phyloP scores from a whole-genome alignment of 2,113 vertebrate species.

The Orcinus orca region DNA sequence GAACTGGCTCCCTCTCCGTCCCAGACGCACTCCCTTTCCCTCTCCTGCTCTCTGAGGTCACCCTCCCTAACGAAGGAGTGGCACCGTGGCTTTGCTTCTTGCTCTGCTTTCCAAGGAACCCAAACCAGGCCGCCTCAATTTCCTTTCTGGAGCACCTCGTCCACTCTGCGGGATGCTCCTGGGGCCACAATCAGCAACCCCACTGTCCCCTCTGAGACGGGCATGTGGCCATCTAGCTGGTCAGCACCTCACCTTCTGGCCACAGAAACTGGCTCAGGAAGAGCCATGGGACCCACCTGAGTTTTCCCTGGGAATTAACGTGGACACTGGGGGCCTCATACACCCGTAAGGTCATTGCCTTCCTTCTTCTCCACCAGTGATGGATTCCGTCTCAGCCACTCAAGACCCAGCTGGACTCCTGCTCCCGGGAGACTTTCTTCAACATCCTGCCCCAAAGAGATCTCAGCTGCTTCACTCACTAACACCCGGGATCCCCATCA shows the following conservation, averaged over 20 bases:
- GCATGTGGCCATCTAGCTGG: not conserved
- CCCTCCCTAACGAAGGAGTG: not conserved
- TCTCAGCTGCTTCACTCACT: not conserved
- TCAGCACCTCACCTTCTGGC: not conserved
- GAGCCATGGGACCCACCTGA: not conserved
- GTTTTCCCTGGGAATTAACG: not conserved
- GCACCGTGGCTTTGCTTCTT: not conserved
- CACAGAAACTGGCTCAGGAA: not conserved
- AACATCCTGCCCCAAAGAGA: too few relatives aligned
- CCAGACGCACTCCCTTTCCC: not conserved
- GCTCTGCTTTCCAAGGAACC: not conserved
- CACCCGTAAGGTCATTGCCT: not conserved
- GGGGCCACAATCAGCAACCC: not conserved
- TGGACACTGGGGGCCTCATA: not conserved
- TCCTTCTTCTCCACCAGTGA: not conserved
- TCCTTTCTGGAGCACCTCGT: not conserved
- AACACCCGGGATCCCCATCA: not conserved
- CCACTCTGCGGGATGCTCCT: too few relatives aligned
- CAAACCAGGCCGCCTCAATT: not conserved
- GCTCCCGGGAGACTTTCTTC: not conserved
- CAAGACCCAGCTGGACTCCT: not conserved
- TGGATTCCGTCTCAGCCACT: not conserved
- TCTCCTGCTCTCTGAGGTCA: not conserved
- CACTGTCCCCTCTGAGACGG: not conserved
- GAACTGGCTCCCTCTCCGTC: not conserved